Evolutionary conservation across 2,113 vertebrate genomes (phyloP).

Genomic region (Nesoenas mayeri): DNA sequence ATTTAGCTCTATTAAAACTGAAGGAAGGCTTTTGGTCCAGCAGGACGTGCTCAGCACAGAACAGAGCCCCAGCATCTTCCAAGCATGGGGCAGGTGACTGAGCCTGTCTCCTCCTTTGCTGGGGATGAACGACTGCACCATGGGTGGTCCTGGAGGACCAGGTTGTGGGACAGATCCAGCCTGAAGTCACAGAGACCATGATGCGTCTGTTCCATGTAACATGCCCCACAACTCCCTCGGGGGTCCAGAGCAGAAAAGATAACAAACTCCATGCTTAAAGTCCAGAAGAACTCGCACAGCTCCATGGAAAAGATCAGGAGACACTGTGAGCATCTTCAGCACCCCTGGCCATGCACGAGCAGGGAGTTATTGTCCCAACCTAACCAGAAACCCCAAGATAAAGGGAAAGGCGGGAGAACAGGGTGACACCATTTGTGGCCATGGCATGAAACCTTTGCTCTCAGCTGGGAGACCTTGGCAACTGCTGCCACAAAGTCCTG

Average conservation of each 20-base stretch:
- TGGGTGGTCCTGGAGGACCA: background rate
- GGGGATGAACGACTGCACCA: rapidly evolving
- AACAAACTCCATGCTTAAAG: background rate
- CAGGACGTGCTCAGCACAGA: background rate
- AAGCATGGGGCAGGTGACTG: background rate
- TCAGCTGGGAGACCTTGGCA: background rate
- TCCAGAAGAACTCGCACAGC: background rate
- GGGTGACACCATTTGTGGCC: rapidly evolving
- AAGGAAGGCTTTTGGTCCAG: background rate
- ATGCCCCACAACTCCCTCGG: background rate
- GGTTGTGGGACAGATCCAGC: background rate
- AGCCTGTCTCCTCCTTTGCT: background rate
- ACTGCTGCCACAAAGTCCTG: background rate
- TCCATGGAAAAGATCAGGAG: background rate
- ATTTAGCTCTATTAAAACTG: background rate
- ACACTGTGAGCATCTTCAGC: rapidly evolving
- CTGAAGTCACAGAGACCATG: background rate
- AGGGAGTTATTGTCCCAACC: background rate
- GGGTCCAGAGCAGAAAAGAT: background rate
- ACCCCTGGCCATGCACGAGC: background rate
- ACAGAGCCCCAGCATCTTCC: background rate
- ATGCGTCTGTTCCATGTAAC: background rate
- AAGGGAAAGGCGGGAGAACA: background rate
- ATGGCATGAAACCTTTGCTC: background rate
- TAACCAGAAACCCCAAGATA: background rate